Base-by-base conservation (phyloP, 1,140 invertebrate species). In the Leptinotarsa undecemlineata region DNA sequence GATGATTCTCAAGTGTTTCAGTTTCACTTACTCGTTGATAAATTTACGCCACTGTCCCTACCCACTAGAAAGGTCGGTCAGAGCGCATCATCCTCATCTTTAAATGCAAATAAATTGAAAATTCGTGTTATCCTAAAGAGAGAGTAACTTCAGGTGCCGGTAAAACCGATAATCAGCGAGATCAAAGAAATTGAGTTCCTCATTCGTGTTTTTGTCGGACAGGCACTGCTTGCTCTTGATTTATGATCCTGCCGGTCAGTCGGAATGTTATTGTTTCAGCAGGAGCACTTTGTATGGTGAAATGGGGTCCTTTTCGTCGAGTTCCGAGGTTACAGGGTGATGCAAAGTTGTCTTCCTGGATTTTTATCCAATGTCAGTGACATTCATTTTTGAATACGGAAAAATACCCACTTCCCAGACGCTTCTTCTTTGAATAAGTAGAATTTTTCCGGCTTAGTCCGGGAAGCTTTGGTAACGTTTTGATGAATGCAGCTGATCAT, bases 141-240 rank as follows among this genome's bases (percentile, higher is more conserved):
- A 57, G 51, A 57, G 51, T 57, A 19, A 17, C 13, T 57, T 19
- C 15, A 57, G 51, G 51, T 57, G 51, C 15, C 51, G n/a, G 51
- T 17, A 19, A 15, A 57, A 15, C 66, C 23, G 66, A 17, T 68
- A 68, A 68, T 68, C 66, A 68, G 66, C 23, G 66, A 13, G 26
- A 68, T 68, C 66, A 68, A 68, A 68, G 66, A 68, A 68, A 68
- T 68, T 68, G 26, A 68, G 66, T 68, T 68, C 66, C 66, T 57
- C 26, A 26, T 68, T 68, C n/a, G 66, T 68, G 66, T 68, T 68
- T 68, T 68, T 68, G 42, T 19, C 3, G 42, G 66, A 68, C 66
- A 42, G 51, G 21, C 66, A 23, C n/a, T 68, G 66, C 42, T 68
- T 33, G 4, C 33, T 42, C 66, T 47, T 68, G 66, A 68, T 68